These are phyloP conservation scores for Halichoeres trimaculatus DNA, from an alignment of 2,113 vertebrate species.

Conservation along the genomic window DNA sequence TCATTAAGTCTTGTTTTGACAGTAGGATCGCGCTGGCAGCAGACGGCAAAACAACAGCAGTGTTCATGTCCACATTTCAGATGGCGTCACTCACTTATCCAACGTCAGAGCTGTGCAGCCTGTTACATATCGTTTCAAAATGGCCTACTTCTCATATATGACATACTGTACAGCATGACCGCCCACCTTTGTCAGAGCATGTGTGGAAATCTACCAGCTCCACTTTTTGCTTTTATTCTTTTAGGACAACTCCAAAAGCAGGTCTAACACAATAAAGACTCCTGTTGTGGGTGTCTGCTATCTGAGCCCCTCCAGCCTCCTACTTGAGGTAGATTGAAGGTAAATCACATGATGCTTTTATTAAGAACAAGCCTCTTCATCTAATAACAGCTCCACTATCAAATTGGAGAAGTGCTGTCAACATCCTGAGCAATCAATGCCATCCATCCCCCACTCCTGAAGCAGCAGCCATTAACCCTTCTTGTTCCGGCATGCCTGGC, in stretches of 20 bases:
- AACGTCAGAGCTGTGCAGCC: constrained; percentile 3
- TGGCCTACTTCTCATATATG: constrained; percentile 17
- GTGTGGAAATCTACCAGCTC: constrained; percentile 8
- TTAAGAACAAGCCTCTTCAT: constrained; percentile 73
- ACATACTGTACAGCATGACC: neutral
- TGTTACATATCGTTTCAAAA: constrained; percentile 32
- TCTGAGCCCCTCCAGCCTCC: constrained; percentile 22
- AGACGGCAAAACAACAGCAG: constrained; percentile 32
- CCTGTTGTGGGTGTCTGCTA: neutral
- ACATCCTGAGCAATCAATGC: constrained; percentile 82
- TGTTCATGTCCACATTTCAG: constrained; percentile 10
- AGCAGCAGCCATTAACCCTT: constrained; percentile 81
- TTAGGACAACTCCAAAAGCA: constrained; percentile 10
- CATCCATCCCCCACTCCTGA: constrained; percentile 73
- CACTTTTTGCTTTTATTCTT: constrained; percentile 18
- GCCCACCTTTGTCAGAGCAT: constrained; percentile 15
- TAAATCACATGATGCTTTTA: constrained; percentile 67
- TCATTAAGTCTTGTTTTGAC: constrained; percentile 48
- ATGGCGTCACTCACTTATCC: constrained; percentile 13
- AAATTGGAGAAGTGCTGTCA: constrained; percentile 82
- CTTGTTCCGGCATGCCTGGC: constrained; percentile 75
- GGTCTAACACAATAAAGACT: constrained; percentile 1
- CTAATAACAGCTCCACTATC: constrained; percentile 75
- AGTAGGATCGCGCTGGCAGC: constrained; percentile 7
- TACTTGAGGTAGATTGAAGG: constrained; percentile 8